These are phyloP conservation scores for Sebastes elongatus DNA, from an alignment of 2,797 vertebrate species.

Conservation along the genomic window DNA sequence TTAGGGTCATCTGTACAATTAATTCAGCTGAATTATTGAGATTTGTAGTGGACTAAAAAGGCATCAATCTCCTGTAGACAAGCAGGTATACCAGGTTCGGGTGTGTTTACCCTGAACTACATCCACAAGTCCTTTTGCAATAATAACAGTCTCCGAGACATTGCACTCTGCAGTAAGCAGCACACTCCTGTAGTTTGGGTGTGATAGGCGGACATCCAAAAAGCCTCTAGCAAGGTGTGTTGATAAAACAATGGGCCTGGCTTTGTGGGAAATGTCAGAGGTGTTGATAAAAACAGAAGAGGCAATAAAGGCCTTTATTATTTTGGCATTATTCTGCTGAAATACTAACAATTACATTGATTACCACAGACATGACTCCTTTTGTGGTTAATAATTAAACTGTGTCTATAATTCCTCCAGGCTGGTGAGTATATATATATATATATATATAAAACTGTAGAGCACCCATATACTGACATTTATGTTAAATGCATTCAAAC, in stretches of 20 bases:
- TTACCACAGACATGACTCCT: neutral
- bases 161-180: neutral
- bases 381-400: neutral
- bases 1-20: no score
- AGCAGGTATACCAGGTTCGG: neutral
- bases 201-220: conserved; percentile 50
- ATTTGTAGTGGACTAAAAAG: neutral
- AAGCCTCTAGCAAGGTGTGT: conserved; percentile 44
- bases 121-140: neutral
- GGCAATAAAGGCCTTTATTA: conserved; percentile 45
- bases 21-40: neutral
- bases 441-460: no score
- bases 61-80: neutral
- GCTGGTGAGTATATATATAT: no score
- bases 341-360: neutral
- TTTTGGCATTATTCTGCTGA: conserved; percentile 7
- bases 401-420: neutral
- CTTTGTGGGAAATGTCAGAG: conserved; percentile 57
- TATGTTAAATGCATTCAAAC: no score
- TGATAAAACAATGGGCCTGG: conserved; percentile 61
- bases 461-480: no score
- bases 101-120: neutral
- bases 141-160: conserved; percentile 11
- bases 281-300: conserved; percentile 46
- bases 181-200: neutral